Percentiles rank a stretch among this genome's conserved stretches.
Evolutionary conservation across 1,140 invertebrate species (phyloP).

Genomic region (Drosophila orena): DNA sequence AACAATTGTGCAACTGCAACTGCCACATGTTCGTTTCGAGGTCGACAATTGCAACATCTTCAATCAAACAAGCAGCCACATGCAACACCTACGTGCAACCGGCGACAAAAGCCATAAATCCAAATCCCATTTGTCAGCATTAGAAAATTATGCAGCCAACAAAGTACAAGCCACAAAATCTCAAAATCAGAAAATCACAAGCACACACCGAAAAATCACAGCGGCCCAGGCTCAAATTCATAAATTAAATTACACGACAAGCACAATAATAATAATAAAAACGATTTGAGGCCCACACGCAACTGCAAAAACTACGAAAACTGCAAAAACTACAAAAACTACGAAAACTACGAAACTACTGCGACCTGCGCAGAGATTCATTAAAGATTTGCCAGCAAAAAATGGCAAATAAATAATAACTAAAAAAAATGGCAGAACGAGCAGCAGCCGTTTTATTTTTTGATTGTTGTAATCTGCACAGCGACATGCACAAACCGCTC

Average conservation of each 20-base stretch:
- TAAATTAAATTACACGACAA: conserved; percentile 83
- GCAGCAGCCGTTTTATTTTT: conserved; percentile 63
- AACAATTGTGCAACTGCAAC: conserved; percentile 39
- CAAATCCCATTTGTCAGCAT: conserved; percentile 83
- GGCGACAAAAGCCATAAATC: conserved; percentile 75
- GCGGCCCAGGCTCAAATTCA: conserved; percentile 71
- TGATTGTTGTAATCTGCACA: conserved; percentile 77
- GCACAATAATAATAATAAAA: conserved; percentile 84
- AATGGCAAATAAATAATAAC: conserved; percentile 53
- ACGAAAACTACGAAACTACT: not conserved
- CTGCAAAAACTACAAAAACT: not conserved
- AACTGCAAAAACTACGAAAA: conserved; percentile 33
- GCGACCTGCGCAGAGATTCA: conserved; percentile 49
- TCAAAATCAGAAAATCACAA: conserved; percentile 9
- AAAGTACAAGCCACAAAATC: conserved; percentile 28
- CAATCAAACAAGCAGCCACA: conserved; percentile 65
- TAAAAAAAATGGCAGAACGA: conserved; percentile 35
- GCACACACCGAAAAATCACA: conserved; percentile 38
- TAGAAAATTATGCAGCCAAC: conserved; percentile 79
- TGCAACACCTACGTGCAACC: conserved; percentile 72
- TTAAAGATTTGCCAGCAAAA: conserved; percentile 56
- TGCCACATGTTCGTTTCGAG: conserved; percentile 59
- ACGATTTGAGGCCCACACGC: conserved; percentile 81
- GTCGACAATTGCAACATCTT: conserved; percentile 77
- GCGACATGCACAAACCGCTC: conserved; percentile 72